Conservation (phyloP, 2,888 invertebrate species). For the Tromatobia lineatoria region DNA sequence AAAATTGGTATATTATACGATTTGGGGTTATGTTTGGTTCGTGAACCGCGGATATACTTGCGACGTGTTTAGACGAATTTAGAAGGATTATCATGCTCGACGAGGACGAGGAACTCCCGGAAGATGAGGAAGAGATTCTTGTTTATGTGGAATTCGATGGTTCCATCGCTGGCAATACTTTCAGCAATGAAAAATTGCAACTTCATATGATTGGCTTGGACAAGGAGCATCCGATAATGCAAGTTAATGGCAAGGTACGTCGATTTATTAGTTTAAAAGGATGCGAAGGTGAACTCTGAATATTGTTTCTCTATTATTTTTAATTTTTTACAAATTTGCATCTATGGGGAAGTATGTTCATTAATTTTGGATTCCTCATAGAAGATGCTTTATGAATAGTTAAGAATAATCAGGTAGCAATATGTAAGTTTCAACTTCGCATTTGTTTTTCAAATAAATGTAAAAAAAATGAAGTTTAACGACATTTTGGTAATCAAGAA, state of each 20-base stretch:
- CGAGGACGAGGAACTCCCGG: conserved; percentile 78
- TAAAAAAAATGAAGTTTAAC: no score
- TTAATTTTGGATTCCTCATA: no score
- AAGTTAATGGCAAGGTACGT: conserved; percentile 89
- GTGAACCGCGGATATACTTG: not conserved
- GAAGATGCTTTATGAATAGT: no score
- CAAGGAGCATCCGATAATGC: conserved; percentile 88
- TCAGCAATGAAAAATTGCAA: conserved; percentile 86
- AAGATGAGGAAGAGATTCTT: conserved; percentile 88
- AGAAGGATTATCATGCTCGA: conserved; percentile 51
- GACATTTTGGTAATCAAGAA: no score
- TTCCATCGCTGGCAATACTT: conserved; percentile 84
- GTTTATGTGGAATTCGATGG: conserved; percentile 88
- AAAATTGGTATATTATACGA: no score
- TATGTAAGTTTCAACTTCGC: no score
- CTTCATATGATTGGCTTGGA: conserved; percentile 88
- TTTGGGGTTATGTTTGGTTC: conserved; percentile 39
- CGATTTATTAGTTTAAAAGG: not conserved
- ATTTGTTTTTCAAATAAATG: no score
- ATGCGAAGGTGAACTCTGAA: no score
- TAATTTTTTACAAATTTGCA: no score
- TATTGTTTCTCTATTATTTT: no score
- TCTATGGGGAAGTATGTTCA: no score
- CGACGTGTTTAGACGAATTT: not conserved
- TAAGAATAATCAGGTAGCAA: no score